Evolutionary conservation across 2,797 vertebrate species (phyloP).

Genomic region (Rhincodon typus): DNA sequence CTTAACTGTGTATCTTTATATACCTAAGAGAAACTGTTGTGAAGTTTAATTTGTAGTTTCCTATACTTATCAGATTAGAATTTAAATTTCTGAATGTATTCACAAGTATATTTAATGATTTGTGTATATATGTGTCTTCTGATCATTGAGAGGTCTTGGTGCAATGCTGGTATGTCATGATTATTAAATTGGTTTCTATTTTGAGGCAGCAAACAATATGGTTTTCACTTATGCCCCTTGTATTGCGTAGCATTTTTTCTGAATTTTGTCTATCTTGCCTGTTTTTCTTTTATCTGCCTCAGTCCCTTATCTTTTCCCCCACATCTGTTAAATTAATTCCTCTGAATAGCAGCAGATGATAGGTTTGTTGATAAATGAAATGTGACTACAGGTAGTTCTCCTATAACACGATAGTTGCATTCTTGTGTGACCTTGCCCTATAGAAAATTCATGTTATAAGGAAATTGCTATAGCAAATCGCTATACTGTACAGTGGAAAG

Average conservation of each 20-base stretch:
- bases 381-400: neutral
- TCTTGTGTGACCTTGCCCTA: too few species aligned
- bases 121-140: neutral
- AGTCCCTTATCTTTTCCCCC: neutral
- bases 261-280: neutral
- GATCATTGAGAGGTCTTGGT: neutral
- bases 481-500: too few species aligned
- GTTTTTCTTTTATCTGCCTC: neutral
- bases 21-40: neutral
- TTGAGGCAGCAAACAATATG: neutral
- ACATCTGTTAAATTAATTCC: neutral
- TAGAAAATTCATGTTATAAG: too few species aligned
- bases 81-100: neutral
- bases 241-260: neutral
- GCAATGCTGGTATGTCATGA: neutral
- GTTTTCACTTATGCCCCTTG: neutral
- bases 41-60: neutral
- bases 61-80: neutral
- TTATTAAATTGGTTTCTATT: neutral
- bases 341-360: neutral
- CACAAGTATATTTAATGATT: neutral
- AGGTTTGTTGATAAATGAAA: too few species aligned
- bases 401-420: too few species aligned
- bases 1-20: neutral
- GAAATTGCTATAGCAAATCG: too few species aligned